Evolutionary conservation across 2,797 vertebrate genomes (phyloP).

Genomic region (Delichon dasypus): DNA sequence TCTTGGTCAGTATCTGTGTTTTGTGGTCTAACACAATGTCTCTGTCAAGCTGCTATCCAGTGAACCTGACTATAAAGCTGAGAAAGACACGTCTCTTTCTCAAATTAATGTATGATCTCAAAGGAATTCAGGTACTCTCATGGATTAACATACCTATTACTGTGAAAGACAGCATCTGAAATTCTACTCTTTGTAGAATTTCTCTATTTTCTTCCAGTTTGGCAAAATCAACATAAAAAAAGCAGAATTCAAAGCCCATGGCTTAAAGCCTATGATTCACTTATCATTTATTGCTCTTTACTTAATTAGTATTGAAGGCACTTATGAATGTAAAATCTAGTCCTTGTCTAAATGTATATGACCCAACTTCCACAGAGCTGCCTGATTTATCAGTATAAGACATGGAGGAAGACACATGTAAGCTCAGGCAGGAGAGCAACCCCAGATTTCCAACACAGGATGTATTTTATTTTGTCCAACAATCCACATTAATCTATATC

Average conservation of each 20-base stretch:
- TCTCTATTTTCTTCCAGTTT: background rate
- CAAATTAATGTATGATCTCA: background rate
- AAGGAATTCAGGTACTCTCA: background rate
- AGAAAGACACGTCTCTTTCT: background rate
- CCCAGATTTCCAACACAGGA: background rate
- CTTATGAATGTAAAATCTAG: background rate
- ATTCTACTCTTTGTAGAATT: background rate
- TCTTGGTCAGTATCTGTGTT: background rate
- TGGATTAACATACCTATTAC: background rate
- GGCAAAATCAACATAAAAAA: background rate
- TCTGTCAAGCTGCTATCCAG: background rate
- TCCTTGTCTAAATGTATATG: background rate
- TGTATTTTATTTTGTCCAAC: background rate
- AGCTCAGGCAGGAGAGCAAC: background rate
- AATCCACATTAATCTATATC: background rate
- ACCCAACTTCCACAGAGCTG: background rate
- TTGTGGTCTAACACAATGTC: background rate
- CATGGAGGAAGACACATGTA: background rate
- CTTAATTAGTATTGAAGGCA: background rate
- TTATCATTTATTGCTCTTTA: background rate
- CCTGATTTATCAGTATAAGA: background rate
- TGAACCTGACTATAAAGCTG: background rate
- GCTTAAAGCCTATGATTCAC: background rate
- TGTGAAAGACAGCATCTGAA: background rate
- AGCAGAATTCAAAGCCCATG: background rate